phyloP scores from a whole-genome alignment of 2,797 vertebrate species.

The Oreochromis grahami region DNA sequence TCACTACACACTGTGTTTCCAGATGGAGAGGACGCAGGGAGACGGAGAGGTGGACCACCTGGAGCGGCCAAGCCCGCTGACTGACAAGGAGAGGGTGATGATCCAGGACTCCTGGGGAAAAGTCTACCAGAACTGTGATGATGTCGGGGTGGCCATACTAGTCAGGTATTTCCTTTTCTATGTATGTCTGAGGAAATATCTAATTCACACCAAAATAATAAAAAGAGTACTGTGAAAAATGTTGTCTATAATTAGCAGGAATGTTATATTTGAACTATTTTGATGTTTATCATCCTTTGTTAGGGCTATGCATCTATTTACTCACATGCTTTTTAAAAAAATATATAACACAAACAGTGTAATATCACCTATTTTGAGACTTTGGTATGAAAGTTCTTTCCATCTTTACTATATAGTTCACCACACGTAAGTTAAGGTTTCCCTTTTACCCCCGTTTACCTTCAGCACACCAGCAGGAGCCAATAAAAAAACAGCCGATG shows the following conservation, averaged over 20 bases:
- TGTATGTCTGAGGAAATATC: background rate
- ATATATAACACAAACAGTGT: background rate
- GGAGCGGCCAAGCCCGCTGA: constrained; percentile 84
- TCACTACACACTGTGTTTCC: constrained; percentile 49
- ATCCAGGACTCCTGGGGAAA: constrained; percentile 91
- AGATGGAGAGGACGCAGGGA: constrained; percentile 89
- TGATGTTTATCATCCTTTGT: background rate
- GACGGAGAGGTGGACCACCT: constrained; percentile 83
- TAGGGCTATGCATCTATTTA: background rate
- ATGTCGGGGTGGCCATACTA: constrained; percentile 88
- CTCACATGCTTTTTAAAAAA: background rate
- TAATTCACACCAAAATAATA: background rate
- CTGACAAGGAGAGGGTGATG: constrained; percentile 83
- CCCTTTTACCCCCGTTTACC: background rate
- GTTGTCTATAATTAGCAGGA: background rate
- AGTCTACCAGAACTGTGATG: constrained; percentile 87
- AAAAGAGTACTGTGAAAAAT: background rate
- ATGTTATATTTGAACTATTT: background rate
- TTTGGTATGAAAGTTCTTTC: background rate
- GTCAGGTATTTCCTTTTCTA: constrained; percentile 81
- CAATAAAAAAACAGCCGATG: background rate
- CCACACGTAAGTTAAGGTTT: background rate
- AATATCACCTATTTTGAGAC: background rate
- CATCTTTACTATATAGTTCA: background rate
- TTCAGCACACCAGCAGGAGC: background rate